phyloP scores from a whole-genome alignment of 2,888 invertebrate genomes.

The Lathronympha strigana region DNA sequence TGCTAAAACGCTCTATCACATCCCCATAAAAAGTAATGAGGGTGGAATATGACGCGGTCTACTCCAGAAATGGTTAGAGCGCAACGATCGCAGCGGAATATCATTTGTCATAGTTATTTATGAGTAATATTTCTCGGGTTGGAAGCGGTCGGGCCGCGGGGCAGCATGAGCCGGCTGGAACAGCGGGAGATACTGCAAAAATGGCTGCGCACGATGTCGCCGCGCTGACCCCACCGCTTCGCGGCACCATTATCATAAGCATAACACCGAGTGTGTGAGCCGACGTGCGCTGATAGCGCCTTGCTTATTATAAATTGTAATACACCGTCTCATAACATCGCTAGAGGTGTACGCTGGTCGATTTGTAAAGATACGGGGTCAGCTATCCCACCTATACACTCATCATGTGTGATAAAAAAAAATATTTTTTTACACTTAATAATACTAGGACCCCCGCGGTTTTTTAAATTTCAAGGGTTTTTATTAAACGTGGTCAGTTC shows the following conservation, averaged over 20 bases:
- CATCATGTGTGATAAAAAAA: too few relatives aligned
- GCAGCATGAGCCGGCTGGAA: conserved; percentile 51
- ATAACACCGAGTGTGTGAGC: conserved; percentile 65
- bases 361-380: conserved; percentile 66
- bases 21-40: conserved; percentile 63
- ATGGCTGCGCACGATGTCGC: conserved; percentile 73
- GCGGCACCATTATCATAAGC: conserved; percentile 62
- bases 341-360: conserved; percentile 55
- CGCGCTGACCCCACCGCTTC: conserved; percentile 53
- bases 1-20: conserved; percentile 54
- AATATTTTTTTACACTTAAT: too few relatives aligned
- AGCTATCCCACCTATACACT: conserved; percentile 53
- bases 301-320: conserved; percentile 69
- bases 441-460: too few relatives aligned
- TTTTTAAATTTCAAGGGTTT: too few relatives aligned
- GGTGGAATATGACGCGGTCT: conserved; percentile 48
- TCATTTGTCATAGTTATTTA: conserved; percentile 74
- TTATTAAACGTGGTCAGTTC: too few relatives aligned
- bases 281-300: conserved; percentile 56
- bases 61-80: conserved; percentile 54
- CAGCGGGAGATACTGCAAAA: conserved; percentile 69
- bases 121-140: conserved; percentile 57
- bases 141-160: conserved; percentile 56
- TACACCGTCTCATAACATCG: conserved; percentile 57
- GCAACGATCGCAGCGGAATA: conserved; percentile 56